These are phyloP conservation scores for Limnephilus auricula DNA, from an alignment of 2,888 invertebrate species.

Conservation along the genomic window DNA sequence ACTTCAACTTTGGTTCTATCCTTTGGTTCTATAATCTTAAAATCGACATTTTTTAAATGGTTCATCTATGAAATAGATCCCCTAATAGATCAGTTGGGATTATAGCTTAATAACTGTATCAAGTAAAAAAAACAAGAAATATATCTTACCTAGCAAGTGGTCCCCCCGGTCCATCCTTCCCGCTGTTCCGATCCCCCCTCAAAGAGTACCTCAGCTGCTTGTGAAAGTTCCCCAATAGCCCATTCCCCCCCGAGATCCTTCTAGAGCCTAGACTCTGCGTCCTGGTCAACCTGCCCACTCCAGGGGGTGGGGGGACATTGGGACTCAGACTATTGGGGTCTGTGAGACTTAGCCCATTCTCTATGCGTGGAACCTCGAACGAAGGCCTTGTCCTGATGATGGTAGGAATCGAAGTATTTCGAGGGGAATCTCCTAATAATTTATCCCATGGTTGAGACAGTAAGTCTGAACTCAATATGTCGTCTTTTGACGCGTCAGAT, in stretches of 20 bases:
- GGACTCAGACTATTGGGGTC: constrained; percentile 65
- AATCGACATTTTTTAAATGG: too few relatives aligned
- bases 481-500: constrained; percentile 68
- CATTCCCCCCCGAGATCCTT: constrained; percentile 73
- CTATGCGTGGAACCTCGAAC: constrained; percentile 72
- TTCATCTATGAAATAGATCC: too few relatives aligned
- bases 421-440: constrained; percentile 74
- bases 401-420: constrained; percentile 72
- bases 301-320: constrained; percentile 64
- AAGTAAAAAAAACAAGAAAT: not conserved
- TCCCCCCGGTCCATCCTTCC: constrained; percentile 64
- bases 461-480: constrained; percentile 62
- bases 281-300: constrained; percentile 70
- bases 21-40: too few relatives aligned
- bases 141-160: constrained; percentile 72
- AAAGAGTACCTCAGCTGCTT: constrained; percentile 76
- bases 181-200: constrained; percentile 76
- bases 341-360: constrained; percentile 70
- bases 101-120: too few relatives aligned
- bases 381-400: constrained; percentile 76
- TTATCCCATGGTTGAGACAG: constrained; percentile 72
- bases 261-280: constrained; percentile 76
- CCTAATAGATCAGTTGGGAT: too few relatives aligned
- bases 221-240: constrained; percentile 77
- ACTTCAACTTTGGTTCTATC: too few relatives aligned